These are phyloP conservation scores for Crossocerus cetratus DNA, from an alignment of 2,888 invertebrate genomes.

Conservation along the genomic window DNA sequence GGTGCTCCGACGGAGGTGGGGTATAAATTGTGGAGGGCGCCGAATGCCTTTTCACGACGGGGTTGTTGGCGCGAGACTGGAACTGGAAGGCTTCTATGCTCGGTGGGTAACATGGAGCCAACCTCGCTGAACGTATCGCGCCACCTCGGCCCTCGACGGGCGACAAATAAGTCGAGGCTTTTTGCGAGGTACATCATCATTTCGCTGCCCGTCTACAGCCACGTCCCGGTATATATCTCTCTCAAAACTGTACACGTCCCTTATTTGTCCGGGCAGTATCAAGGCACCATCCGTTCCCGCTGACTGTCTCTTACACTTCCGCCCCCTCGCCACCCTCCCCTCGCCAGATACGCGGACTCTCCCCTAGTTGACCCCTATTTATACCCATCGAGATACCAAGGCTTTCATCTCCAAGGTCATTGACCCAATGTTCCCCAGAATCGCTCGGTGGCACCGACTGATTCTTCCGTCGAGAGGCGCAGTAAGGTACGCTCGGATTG, in stretches of 20 bases:
- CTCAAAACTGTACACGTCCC: conserved; percentile 39
- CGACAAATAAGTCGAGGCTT: conserved; percentile 54
- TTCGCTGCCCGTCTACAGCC: conserved; percentile 27
- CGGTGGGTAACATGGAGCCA: conserved; percentile 25
- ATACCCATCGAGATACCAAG: too few species aligned
- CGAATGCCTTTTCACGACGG: conserved; percentile 32
- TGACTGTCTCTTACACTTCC: conserved; percentile 18
- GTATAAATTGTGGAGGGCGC: conserved; percentile 12
- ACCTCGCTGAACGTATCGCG: conserved; percentile 25
- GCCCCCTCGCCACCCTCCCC: conserved; percentile 8
- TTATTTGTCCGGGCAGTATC: conserved; percentile 42
- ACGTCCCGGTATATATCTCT: conserved; percentile 21
- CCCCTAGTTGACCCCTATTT: background rate
- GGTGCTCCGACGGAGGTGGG: too few species aligned
- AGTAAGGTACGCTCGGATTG: too few species aligned
- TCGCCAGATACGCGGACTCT: conserved; percentile 33
- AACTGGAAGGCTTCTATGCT: background rate
- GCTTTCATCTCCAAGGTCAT: too few species aligned
- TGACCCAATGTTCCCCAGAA: too few species aligned
- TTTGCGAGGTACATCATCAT: conserved; percentile 56
- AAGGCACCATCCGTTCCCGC: conserved; percentile 35
- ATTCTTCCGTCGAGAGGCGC: too few species aligned
- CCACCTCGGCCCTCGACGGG: conserved; percentile 30
- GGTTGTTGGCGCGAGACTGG: conserved; percentile 9
- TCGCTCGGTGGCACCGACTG: too few species aligned